Percentiles rank a stretch among this genome's conserved stretches.
These are phyloP conservation scores for Miichthys miiuy DNA, from an alignment of 2,797 vertebrate genomes.

Conservation along the genomic window DNA sequence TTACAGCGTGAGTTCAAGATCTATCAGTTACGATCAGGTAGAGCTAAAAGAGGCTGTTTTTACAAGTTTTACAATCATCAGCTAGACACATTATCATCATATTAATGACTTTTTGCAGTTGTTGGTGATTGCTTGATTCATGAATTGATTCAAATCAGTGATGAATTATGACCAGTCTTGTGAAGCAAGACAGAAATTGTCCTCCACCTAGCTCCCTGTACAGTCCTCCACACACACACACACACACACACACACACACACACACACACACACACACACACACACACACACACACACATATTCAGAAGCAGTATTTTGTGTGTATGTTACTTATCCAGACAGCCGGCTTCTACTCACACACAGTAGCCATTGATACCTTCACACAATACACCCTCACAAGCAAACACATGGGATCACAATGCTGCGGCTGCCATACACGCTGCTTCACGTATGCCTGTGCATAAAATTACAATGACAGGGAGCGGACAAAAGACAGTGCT, in stretches of 20 bases:
- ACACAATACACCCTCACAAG: constrained; percentile 77
- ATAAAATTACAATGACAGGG: constrained; percentile 75
- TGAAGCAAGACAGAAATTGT: neutral
- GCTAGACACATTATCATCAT: neutral
- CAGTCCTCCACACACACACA: constrained; percentile 13
- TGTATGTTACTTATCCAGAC: constrained; percentile 38
- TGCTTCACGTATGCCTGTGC: constrained; percentile 72
- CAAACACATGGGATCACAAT: constrained; percentile 72
- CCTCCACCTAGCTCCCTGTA: neutral
- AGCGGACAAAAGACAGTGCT: constrained; percentile 69
- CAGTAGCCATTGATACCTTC: constrained; percentile 72
- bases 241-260: constrained; percentile 25
- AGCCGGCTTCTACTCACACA: constrained; percentile 60
- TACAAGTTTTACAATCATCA: neutral
- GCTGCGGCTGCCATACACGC: constrained; percentile 60
- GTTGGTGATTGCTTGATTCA: neutral
- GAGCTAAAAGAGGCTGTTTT: neutral
- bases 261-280: constrained; percentile 23
- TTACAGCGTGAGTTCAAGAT: neutral
- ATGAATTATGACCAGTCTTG: neutral
- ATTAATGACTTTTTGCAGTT: neutral
- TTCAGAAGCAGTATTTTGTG: constrained; percentile 20
- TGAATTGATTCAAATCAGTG: no score
- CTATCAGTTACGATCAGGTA: neutral
- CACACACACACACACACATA: constrained; percentile 24